Conservation (phyloP, 1,140 invertebrate genomes). For the Goniozus legneri region DNA sequence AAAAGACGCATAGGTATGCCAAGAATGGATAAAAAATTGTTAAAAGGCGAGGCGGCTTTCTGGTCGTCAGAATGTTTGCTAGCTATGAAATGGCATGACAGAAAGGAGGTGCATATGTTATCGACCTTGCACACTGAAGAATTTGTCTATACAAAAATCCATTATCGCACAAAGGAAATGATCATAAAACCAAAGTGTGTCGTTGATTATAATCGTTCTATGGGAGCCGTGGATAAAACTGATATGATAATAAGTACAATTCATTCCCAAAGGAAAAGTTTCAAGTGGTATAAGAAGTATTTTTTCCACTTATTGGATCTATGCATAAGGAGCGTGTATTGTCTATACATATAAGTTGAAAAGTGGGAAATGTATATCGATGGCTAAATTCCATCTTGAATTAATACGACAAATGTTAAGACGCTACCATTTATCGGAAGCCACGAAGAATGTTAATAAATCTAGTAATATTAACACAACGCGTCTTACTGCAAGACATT, state of each 20-base stretch:
- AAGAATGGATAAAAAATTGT: slow-evolving; percentile 22
- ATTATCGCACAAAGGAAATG: slow-evolving; percentile 8
- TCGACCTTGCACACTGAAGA: slow-evolving; percentile 6
- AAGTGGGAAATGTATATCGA: slow-evolving; percentile 8
- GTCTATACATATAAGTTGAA: slow-evolving; percentile 13
- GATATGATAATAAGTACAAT: slow-evolving; percentile 38
- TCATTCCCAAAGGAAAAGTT: slow-evolving; percentile 30
- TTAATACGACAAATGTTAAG: slow-evolving; percentile 14
- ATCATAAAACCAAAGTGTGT: slow-evolving; percentile 12
- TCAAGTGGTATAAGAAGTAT: slow-evolving; percentile 43
- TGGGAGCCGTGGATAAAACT: slow-evolving; percentile 39
- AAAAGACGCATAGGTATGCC: slow-evolving; percentile 33
- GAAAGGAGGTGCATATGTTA: slow-evolving; percentile 3
- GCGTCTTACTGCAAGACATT: slow-evolving; percentile 2
- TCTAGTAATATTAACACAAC: no score
- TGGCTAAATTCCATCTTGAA: slow-evolving; percentile 16
- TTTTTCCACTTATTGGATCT: slow-evolving; percentile 34
- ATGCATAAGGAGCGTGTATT: slow-evolving; percentile 19
- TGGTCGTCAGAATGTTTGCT: slow-evolving; percentile 20
- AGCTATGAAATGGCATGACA: slow-evolving; percentile 13
- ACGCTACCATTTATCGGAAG: slow-evolving; percentile 17
- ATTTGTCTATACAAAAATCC: slow-evolving; percentile 9
- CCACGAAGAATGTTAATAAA: no score
- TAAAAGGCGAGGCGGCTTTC: slow-evolving; percentile 21
- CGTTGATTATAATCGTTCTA: slow-evolving; percentile 39